Evolutionary conservation across 2,113 vertebrate genomes (phyloP), one percentile per base, ranked within the genome.

Genomic region (Xyrauchen texanus): DNA sequence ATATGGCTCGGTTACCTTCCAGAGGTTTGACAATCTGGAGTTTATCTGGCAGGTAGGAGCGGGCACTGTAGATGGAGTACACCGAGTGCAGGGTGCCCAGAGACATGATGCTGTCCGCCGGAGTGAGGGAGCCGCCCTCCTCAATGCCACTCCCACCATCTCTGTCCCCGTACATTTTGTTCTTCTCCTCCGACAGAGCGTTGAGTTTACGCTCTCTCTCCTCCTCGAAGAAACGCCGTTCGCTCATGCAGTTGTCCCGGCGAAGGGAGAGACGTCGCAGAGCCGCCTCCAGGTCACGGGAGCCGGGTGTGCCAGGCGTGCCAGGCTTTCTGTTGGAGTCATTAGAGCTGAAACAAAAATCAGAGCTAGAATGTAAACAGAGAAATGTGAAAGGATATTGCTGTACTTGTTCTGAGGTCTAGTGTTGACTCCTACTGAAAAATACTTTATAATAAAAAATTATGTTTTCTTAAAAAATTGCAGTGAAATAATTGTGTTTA

Each of bases 1-100:
- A 5, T 47, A 83, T 86, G 75, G 82, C 92, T 90, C 85, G 93
- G 91, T 99, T 97, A 99, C 98, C 98, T 99, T 99, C 98, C 86
- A 99, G 94, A 0, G 98, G 98, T 92, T 99, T 99, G 89, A 99
- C 98, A 85, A 99, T 99, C 94, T 99, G 98, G 81, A 99, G 95
- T 86, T 99, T 99, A 90, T 99, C 98, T 0, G 98, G 98, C 88
- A 99, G 94, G 94, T 98, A 99, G 87, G 96, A 98, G 74, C 97
- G 95, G 61, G 93, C 91, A 88, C 94, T 91, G 75, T 85, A 85
- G 92, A 96, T 94, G 0, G 98, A 96, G 88, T 94, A 94, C 83
- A 93, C 88, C 4, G 95, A 97, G 87, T 95, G 94, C 49, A 96
- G 88, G 11, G 95, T 94, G 88, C 95, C 96, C 80, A 99, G 88